Evolutionary conservation across 2,888 invertebrate species (phyloP).

Genomic region (Watsonalla cultraria): DNA sequence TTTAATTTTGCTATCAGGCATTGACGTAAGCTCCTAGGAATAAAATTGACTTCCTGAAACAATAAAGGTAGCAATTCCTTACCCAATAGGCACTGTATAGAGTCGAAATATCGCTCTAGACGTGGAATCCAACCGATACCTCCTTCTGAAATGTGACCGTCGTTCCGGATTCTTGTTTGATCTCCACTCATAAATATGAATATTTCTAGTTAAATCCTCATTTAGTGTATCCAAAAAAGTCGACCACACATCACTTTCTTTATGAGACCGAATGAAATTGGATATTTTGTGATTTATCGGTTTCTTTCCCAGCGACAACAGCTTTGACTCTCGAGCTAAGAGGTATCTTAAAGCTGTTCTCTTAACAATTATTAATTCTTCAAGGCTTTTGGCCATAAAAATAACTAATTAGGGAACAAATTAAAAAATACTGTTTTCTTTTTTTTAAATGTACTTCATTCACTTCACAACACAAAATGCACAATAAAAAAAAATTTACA

Average conservation of each 20-base stretch:
- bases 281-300: slow-evolving; percentile 63
- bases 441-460: no score
- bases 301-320: slow-evolving; percentile 50
- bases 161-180: slow-evolving; percentile 15
- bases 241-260: slow-evolving; percentile 45
- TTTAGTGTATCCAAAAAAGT: slow-evolving; percentile 51
- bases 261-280: slow-evolving; percentile 44
- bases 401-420: neutral
- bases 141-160: slow-evolving; percentile 17
- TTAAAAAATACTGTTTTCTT: no score
- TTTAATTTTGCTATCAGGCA: no score
- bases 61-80: no score
- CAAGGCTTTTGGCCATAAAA: slow-evolving; percentile 59
- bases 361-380: slow-evolving; percentile 56
- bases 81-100: slow-evolving; percentile 30
- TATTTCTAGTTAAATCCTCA: slow-evolving; percentile 59
- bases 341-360: slow-evolving; percentile 51
- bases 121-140: slow-evolving; percentile 33
- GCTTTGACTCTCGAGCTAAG: slow-evolving; percentile 50
- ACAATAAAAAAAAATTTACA: no score
- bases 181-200: slow-evolving; percentile 51
- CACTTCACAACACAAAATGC: no score
- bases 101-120: slow-evolving; percentile 29
- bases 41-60: no score
- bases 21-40: no score